Conservation (phyloP, 2,888 invertebrate species). For the Agrotis ipsilon region DNA sequence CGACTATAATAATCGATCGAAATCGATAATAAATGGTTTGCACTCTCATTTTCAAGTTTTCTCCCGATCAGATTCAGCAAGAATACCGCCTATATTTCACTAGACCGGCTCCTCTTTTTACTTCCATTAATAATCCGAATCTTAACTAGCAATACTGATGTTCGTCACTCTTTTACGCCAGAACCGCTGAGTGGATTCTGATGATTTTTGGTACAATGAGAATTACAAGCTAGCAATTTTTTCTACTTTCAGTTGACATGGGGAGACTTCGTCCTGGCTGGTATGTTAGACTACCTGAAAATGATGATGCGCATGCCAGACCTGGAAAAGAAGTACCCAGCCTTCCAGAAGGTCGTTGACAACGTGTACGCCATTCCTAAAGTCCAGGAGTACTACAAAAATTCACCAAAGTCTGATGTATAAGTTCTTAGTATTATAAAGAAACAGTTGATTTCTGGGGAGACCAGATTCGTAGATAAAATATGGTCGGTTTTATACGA, state of each 20-base stretch:
- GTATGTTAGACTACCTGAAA: conserved; percentile 68
- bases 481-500: background rate
- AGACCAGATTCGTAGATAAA: background rate
- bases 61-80: no score
- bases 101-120: no score
- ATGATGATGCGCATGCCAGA: conserved; percentile 69
- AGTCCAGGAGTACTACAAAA: conserved; percentile 69
- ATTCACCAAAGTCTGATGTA: background rate
- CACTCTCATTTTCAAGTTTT: no score
- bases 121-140: no score
- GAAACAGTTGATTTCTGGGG: background rate
- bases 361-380: conserved; percentile 74
- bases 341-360: conserved; percentile 75
- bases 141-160: no score
- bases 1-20: no score
- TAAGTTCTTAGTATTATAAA: conserved; percentile 1
- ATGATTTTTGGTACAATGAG: no score
- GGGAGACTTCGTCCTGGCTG: conserved; percentile 72
- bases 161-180: no score
- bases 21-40: no score
- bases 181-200: no score
- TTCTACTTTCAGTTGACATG: conserved; percentile 68
- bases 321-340: conserved; percentile 76
- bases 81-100: no score
- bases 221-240: background rate